Base-by-base conservation (phyloP, 2,797 vertebrate genomes). In the Enoplosus armatus region DNA sequence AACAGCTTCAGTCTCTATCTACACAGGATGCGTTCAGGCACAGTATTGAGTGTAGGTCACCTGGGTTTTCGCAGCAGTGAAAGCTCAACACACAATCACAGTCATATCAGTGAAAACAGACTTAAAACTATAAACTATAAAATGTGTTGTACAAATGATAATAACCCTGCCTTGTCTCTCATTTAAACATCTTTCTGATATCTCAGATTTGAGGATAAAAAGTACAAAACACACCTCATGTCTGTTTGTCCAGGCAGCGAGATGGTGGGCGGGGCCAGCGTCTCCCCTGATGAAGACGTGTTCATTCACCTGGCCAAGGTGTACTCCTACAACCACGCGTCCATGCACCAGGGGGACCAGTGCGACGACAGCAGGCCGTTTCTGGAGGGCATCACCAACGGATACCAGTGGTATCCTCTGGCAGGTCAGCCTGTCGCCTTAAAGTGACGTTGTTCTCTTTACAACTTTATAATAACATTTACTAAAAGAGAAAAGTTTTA, bases 241-340 rank as follows among this genome's bases (percentile, higher is more conserved):
- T 69, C 16, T 27, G 27, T 68, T 48, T 53, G 9, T 62, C 6
- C 87, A 89, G 95, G 94, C 15, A 64, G 37, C 2, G 94, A 93
- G 79, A 75, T 90, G 37, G 88, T 94, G 84, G 68, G 68, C 3
- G 71, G 90, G 53, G 92, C 93, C 6, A 98, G 97, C 85, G 9
- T 91, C 68, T 83, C 95, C 68, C 96, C 96, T 0, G 98, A 99
- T 7, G 80, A 98, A 4, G 98, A 99, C 16, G 96, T 99, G 70
- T 98, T 98, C 15, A 58, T 96, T n/a, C 93, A 99, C 82, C 94
- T 99, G 81, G 96, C 98, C 27, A 94, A 94, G 77, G 95, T 95
- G 29, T 99, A 98, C 29, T 96, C 98, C 33, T 81, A 83, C 31
- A 96, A 88, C 82, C 97, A 99, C 61, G 87, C 79, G 62, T 86